Conservation (phyloP, 2,888 invertebrate species). For the Cantharis lateralis region DNA sequence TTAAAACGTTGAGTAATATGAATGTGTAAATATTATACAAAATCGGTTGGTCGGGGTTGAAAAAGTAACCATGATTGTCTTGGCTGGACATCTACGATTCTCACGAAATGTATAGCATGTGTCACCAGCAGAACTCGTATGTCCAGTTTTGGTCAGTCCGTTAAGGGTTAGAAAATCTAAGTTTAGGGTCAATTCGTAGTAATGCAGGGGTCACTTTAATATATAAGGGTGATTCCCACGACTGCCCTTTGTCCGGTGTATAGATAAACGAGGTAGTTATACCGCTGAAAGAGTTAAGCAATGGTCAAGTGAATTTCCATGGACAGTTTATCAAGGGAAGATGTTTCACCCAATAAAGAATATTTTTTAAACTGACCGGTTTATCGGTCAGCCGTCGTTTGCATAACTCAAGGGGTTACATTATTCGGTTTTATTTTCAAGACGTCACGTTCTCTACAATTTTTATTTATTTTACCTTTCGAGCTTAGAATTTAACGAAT, state of each 20-base stretch:
- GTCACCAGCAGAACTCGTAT: conserved; percentile 39
- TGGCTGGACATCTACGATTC: conserved; percentile 32
- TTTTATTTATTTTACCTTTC: not conserved
- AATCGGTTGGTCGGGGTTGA: conserved; percentile 24
- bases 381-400: conserved; percentile 39
- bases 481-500: not conserved
- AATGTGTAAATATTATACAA: conserved; percentile 4
- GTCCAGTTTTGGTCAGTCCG: conserved; percentile 54
- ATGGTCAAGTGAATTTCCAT: conserved; percentile 50
- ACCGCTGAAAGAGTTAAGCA: conserved; percentile 40
- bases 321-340: conserved; percentile 35
- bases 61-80: conserved; percentile 21
- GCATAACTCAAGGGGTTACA: conserved; percentile 29
- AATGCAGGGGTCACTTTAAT: conserved; percentile 47
- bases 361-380: conserved; percentile 45
- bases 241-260: conserved; percentile 44
- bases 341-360: conserved; percentile 34
- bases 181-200: conserved; percentile 39
- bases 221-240: conserved; percentile 48
- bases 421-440: conserved; percentile 13
- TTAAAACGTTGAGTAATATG: conserved; percentile 2
- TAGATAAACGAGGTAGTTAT: conserved; percentile 45
- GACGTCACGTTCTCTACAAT: conserved; percentile 6
- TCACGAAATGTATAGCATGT: conserved; percentile 31
- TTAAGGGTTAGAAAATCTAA: conserved; percentile 44